These are phyloP conservation scores for Phyto melanocephala DNA, from an alignment of 2,888 invertebrate genomes.

Conservation along the genomic window DNA sequence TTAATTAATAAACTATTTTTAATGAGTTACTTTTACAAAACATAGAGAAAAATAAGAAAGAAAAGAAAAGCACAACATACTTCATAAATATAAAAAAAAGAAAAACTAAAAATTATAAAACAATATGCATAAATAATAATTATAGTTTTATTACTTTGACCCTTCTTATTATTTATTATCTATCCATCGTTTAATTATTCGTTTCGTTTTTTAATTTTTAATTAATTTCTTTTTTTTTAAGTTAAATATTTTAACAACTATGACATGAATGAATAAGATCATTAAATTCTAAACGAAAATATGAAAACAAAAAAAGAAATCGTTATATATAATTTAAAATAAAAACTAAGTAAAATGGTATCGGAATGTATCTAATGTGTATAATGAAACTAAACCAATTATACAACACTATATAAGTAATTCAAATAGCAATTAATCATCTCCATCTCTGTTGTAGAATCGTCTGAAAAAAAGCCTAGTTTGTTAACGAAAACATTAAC, in stretches of 20 bases:
- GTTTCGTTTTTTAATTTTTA: constrained; percentile 16
- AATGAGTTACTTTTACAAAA: constrained; percentile 66
- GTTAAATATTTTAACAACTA: constrained; percentile 42
- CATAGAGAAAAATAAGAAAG: constrained; percentile 51
- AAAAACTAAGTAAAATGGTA: constrained; percentile 47
- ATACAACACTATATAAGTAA: constrained; percentile 34
- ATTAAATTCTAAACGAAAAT: constrained; percentile 22
- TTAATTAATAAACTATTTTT: constrained; percentile 64
- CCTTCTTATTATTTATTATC: background rate
- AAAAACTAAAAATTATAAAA: constrained; percentile 32
- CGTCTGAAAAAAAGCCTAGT: constrained; percentile 65
- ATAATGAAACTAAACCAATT: constrained; percentile 46
- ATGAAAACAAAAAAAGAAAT: constrained; percentile 31
- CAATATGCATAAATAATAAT: constrained; percentile 59
- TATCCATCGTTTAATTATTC: background rate
- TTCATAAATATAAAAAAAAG: constrained; percentile 47
- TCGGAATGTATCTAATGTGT: constrained; percentile 63
- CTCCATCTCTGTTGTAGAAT: constrained; percentile 64
- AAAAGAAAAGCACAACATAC: constrained; percentile 55
- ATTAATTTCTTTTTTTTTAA: constrained; percentile 29
- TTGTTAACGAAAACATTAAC: constrained; percentile 65
- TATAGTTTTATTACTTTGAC: constrained; percentile 27
- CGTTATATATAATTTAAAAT: background rate
- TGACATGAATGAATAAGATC: constrained; percentile 48
- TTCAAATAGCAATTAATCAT: constrained; percentile 55